Conservation (phyloP, 1,140 invertebrate genomes). For the Aporrectodea caliginosa region DNA sequence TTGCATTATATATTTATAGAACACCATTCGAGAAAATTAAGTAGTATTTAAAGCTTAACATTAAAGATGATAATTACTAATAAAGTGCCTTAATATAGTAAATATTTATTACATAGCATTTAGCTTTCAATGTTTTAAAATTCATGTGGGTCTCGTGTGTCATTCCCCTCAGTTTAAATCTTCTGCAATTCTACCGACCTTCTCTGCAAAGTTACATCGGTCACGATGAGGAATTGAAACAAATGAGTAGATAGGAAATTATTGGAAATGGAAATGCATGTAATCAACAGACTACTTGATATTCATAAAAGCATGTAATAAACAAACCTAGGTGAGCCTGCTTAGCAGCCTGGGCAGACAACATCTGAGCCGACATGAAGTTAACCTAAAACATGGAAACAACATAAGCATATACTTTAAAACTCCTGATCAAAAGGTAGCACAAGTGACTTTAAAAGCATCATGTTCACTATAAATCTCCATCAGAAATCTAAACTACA, state of each 20-base stretch:
- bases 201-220: not conserved
- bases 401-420: no score
- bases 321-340: constrained; percentile 27
- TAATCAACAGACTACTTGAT: not conserved
- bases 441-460: no score
- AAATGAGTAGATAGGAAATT: not conserved
- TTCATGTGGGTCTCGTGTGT: no score
- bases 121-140: no score
- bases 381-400: constrained; percentile 62
- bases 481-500: not conserved
- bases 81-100: no score
- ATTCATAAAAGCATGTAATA: not conserved
- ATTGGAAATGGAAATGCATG: not conserved
- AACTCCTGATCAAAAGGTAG: no score
- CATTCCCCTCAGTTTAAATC: not conserved
- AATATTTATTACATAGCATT: no score
- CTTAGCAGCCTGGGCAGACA: constrained; percentile 61
- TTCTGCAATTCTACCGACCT: not conserved
- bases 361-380: constrained; percentile 97
- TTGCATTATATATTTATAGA: no score
- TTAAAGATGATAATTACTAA: no score
- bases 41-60: no score
- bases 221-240: not conserved
- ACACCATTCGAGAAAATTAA: no score
- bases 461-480: no score